These are phyloP conservation scores for Solea solea DNA, from an alignment of 2,113 vertebrate species.

Conservation along the genomic window DNA sequence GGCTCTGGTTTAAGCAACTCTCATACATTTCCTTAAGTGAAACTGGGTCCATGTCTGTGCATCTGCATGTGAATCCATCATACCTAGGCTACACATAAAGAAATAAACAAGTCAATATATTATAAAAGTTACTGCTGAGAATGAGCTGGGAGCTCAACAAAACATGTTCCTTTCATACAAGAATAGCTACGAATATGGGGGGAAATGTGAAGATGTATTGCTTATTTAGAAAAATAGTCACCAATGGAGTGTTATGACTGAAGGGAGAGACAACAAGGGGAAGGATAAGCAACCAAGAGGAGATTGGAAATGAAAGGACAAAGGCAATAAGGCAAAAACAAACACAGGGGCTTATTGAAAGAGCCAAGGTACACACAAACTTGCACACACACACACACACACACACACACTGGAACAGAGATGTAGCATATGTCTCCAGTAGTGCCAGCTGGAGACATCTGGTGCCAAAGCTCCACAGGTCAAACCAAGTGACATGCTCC, in stretches of 20 bases:
- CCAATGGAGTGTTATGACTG: constrained; percentile 29
- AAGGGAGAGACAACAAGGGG: constrained; percentile 30
- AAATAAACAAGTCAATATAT: constrained; percentile 25
- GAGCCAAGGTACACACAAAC: constrained; percentile 30
- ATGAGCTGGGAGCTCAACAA: constrained; percentile 50
- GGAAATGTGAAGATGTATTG: constrained; percentile 27
- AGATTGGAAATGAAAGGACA: constrained; percentile 71
- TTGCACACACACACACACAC: constrained; percentile 15
- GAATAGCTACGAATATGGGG: constrained; percentile 34
- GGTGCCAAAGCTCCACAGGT: constrained; percentile 82
- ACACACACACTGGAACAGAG: constrained; percentile 35
- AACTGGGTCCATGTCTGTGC: neutral
- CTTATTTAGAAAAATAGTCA: constrained; percentile 55
- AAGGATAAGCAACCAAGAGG: constrained; percentile 13
- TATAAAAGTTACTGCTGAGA: constrained; percentile 34
- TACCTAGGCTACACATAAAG: constrained; percentile 4
- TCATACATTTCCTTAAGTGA: constrained; percentile 27
- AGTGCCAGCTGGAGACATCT: constrained; percentile 81
- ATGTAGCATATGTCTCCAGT: constrained; percentile 78
- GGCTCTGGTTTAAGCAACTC: neutral
- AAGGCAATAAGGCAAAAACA: constrained; percentile 70
- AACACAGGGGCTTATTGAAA: constrained; percentile 66
- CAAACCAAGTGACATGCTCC: constrained; percentile 75
- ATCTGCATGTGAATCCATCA: constrained; percentile 9
- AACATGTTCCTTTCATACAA: constrained; percentile 53